Evolutionary conservation across 1,140 invertebrate genomes (phyloP).

Genomic region (Rhopalosiphum padi): DNA sequence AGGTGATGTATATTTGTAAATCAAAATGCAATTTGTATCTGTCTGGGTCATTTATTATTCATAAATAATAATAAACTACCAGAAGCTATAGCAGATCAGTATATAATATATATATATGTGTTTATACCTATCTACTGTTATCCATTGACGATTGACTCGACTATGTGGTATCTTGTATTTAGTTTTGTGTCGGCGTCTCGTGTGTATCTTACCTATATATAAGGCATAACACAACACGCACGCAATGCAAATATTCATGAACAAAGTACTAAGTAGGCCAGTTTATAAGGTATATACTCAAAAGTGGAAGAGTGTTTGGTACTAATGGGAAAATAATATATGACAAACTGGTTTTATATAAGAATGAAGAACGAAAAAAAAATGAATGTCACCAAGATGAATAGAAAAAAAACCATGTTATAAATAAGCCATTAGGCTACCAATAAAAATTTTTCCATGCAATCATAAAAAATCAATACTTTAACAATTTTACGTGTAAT

Average conservation of each 20-base stretch:
- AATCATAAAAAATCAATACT: background rate
- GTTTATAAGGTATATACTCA: background rate
- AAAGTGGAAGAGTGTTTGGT: background rate
- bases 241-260: background rate
- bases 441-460: background rate
- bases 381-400: background rate
- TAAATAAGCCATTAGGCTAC: background rate
- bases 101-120: background rate
- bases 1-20: background rate
- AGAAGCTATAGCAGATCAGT: background rate
- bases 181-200: background rate
- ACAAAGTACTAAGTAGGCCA: background rate
- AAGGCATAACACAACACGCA: background rate
- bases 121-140: background rate
- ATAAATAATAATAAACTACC: background rate
- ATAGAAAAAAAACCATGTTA: background rate
- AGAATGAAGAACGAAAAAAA: background rate
- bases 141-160: background rate
- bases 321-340: slow-evolving; percentile 2
- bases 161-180: background rate
- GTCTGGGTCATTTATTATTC: background rate
- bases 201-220: background rate
- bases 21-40: background rate
- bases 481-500: background rate
- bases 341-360: background rate